phyloP scores from a whole-genome alignment of 2,113 vertebrate species.

The Pelecanoides urinatrix region DNA sequence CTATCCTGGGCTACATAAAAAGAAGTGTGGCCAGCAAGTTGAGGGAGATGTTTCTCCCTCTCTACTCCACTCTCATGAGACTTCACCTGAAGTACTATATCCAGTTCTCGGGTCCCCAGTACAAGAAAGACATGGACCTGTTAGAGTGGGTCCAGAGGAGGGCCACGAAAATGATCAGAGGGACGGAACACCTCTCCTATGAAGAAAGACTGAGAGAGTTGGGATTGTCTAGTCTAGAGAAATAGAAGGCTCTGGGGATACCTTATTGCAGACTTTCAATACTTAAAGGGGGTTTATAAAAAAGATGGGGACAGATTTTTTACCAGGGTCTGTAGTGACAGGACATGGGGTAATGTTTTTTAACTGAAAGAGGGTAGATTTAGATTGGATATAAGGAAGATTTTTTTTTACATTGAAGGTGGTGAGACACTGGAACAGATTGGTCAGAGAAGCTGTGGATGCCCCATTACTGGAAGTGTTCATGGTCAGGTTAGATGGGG shows the following conservation, averaged over 20 bases:
- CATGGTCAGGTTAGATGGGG: neutral
- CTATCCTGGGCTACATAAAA: neutral
- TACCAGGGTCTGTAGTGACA: neutral
- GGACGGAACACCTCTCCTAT: neutral
- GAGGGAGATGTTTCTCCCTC: neutral
- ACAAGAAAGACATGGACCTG: neutral
- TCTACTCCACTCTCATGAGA: neutral
- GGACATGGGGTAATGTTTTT: neutral
- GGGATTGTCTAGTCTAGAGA: neutral
- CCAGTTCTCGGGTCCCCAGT: neutral
- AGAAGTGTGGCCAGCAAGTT: fast-evolving
- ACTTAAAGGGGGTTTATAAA: neutral
- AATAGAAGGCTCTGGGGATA: neutral
- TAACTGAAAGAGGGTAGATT: neutral
- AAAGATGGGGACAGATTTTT: neutral
- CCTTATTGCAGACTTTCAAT: neutral
- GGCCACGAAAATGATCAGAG: neutral
- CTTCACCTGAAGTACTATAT: too few relatives aligned
- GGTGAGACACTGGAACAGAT: neutral
- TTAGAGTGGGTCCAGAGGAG: neutral
- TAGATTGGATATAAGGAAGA: neutral
- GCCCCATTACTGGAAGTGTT: fast-evolving
- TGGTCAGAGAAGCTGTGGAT: neutral
- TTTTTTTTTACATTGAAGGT: neutral
- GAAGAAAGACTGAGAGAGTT: neutral